Base-by-base conservation (phyloP, 2,888 invertebrate genomes). In the Lypha dubia region DNA sequence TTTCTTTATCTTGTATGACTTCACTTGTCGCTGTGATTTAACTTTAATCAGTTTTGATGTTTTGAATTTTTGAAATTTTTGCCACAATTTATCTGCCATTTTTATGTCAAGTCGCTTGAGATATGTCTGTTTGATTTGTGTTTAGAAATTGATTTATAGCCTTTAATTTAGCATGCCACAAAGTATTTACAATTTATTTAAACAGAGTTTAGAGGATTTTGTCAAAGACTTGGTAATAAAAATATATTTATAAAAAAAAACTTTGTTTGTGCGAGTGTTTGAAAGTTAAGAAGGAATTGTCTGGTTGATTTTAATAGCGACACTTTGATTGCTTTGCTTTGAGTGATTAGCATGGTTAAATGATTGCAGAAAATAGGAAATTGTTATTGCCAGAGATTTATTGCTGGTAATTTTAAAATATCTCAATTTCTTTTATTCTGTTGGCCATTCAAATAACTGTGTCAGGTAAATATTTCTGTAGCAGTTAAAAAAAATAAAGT, bases 81-180 rank as follows among this genome's bases (percentile, higher is more conserved):
- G 46, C 76, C 70, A 76, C 84, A 80, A 84, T 84, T 84, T 84
- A 84, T 80, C 80, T 84, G 80, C 80, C 76, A 71, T 76, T 83
- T 73, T 83, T 77, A 80, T 76, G 82, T 76, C 82, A 76, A 58
- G 77, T 35, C 70, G 22, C 56, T 46, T 67, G 60, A 71, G 58
- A 63, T 75, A 76, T 73, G 79, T 75, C 67, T 46, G 67, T 80
- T 80, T 84, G 84, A 84, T 80, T 84, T 84, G 76, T 84, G 46
- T 67, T 38, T 75, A 73, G 71, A 80, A 80, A 84, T 80, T 84
- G 84, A 84, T 84, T 84, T 84, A 84, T 84, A 51, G 80, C 63
- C 73, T 71, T 71, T 80, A 80, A 80, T 84, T 84, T 84, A 80
- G 76, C 76, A 80, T 84, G 84, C 84, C 80, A 80, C 84, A 77